Evolutionary conservation across 2,888 invertebrate genomes (phyloP).

Genomic region (Xestia c-nigrum): DNA sequence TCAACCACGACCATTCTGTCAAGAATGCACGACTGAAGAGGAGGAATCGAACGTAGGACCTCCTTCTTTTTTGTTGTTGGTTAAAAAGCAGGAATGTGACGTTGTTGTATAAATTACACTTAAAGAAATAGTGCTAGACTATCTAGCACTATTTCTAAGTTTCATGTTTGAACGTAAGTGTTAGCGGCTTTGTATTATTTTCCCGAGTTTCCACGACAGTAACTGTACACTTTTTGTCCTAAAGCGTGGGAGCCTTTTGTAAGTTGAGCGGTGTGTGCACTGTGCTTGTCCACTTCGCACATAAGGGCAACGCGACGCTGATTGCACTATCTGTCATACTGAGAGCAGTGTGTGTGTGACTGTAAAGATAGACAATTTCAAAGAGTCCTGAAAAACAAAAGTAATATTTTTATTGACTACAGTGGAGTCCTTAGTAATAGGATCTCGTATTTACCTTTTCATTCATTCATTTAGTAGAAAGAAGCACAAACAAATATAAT

Average conservation of each 20-base stretch:
- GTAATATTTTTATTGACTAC: too few relatives aligned
- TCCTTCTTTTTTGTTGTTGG: too few relatives aligned
- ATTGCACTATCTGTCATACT: constrained; percentile 41
- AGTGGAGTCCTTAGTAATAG: too few relatives aligned
- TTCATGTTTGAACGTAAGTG: background rate
- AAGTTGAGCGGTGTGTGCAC: constrained; percentile 10
- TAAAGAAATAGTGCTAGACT: too few relatives aligned
- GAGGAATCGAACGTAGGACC: too few relatives aligned
- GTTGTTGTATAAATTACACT: background rate
- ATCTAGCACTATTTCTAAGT: background rate
- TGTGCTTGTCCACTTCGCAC: constrained; percentile 16
- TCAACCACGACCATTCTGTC: too few relatives aligned
- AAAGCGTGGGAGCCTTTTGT: constrained; percentile 19
- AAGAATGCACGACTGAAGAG: too few relatives aligned
- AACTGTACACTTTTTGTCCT: background rate
- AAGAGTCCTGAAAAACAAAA: too few relatives aligned
- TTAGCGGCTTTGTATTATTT: background rate
- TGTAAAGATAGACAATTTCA: background rate
- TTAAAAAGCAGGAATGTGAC: background rate
- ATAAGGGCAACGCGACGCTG: constrained; percentile 27
- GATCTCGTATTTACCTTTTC: too few relatives aligned
- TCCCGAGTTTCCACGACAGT: background rate
- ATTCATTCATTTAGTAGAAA: too few relatives aligned
- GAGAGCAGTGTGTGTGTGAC: constrained; percentile 3
- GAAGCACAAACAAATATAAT: too few relatives aligned